Evolutionary conservation across 2,113 vertebrate genomes (phyloP), one percentile per base, ranked within the genome.

Genomic region (Cebus imitator): DNA sequence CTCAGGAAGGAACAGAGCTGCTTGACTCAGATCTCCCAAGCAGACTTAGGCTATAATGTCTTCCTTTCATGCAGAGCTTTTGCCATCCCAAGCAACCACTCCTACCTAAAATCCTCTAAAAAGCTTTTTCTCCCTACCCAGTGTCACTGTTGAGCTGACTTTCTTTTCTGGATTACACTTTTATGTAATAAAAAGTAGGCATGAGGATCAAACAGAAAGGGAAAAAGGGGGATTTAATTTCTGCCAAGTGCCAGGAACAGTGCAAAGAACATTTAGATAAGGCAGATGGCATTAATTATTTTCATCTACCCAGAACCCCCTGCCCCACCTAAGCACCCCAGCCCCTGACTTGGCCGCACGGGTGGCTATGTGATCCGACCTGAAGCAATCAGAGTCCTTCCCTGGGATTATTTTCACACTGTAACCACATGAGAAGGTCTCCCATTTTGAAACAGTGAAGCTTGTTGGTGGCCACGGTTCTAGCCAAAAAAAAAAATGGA

Each of bases 161-260:
- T 72, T 90, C 83, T 80, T 92, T 85, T 81, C 66, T 61, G 13
- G 25, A 94, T 92, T 80, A 81, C n/a, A 85, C 72, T 68, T 91
- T n/a, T 27, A 16, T 57, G 43, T 75, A 94, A 73, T 0, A 91
- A 61, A 91, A n/a, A 14, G 25, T 57, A 8, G 50, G 20, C 52
- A 6, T 66, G 70, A 61, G 32, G 9, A 8, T 90, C 72, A 64
- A 68, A 70, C 61, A 18, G 16, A 91, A 93, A 52, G 6, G 20
- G 30, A 52, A 40, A 82, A 37, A 8, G 17, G 11, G 27, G 10
- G 52, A 76, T 68, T 80, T 81, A 43, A 90, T 93, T 91, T 79
- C 76, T 66, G 21, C 55, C 30, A 66, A 80, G 4, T 35, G 30
- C 64, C 64, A 66, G 12, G 20, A 25, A 58, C 20, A 87, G 45